Evolutionary conservation across 2,888 invertebrate species (phyloP).

Genomic region (Epiblema foenella): DNA sequence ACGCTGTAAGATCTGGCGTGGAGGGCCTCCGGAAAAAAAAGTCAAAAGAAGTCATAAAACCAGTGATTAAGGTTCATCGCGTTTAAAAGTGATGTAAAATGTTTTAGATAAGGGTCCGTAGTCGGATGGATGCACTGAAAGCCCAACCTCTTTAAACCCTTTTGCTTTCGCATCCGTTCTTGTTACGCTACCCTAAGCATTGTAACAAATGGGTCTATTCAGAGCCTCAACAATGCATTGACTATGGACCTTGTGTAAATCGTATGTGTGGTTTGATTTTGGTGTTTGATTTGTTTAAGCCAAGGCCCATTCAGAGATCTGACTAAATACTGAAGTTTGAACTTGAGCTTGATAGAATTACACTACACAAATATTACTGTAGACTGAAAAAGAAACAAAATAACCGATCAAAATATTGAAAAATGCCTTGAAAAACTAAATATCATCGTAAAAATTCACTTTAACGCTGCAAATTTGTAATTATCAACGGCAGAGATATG

Average conservation of each 20-base stretch:
- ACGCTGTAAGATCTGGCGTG: too few relatives aligned
- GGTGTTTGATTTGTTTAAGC: conserved; percentile 4
- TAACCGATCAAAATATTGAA: too few relatives aligned
- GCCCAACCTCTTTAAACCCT: conserved; percentile 41
- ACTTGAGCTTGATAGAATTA: too few relatives aligned
- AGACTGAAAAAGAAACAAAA: too few relatives aligned
- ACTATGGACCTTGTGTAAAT: conserved; percentile 6
- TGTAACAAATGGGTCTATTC: conserved; percentile 39
- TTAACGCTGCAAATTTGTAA: too few relatives aligned
- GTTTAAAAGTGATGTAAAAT: conserved; percentile 19
- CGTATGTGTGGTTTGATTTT: conserved; percentile 13
- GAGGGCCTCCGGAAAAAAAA: too few relatives aligned
- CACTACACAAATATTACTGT: too few relatives aligned
- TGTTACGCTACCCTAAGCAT: conserved; percentile 34
- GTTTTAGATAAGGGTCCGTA: conserved; percentile 25
- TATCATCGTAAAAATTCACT: too few relatives aligned
- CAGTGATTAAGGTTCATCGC: background rate
- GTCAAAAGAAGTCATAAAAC: conserved; percentile 7
- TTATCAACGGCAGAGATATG: too few relatives aligned
- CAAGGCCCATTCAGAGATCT: background rate
- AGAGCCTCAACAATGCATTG: conserved; percentile 30
- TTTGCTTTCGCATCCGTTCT: conserved; percentile 39
- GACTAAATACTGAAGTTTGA: too few relatives aligned
- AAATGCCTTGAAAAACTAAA: too few relatives aligned
- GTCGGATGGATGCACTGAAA: conserved; percentile 43